Base-by-base conservation (phyloP, 2,113 vertebrate species). In the Rhabdomys dilectus region DNA sequence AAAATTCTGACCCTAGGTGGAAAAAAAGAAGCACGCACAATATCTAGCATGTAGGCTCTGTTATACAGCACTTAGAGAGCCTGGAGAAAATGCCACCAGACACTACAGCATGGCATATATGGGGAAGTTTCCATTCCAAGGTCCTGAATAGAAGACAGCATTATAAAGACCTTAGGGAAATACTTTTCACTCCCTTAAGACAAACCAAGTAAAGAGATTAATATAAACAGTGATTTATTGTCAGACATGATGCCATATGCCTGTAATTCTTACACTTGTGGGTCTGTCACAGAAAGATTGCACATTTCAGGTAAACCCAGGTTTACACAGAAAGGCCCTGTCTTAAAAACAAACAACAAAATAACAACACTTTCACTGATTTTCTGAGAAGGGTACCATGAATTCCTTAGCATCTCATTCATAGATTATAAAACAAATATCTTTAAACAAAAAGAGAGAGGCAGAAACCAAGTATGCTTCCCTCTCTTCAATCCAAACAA, bases 121-220 rank as follows among this genome's bases (percentile, higher is more conserved):
- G 48, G 5, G 70, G 45, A 11, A 87, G 84, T 97, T 96, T 91
- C 45, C 76, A 95, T 85, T 86, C 56, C 39, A 90, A 94, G 75
- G 31, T 26, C 68, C 70, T 97, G 78, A 56, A 95, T 56, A 70
- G 91, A 95, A 97, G 96, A 81, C 48, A 93, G 26, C 86, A 48
- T 64, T 89, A 87, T 82, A n/a, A 92, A 95, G 76, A 92, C 48
- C 72, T 85, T 82, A 89, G 24, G 16, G 45, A 89, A 96, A 85
- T 62, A 80, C 45, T 92, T 81, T 77, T 24, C 9, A 72, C 29
- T 72, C 75, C 53, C 62, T 89, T 36, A 89, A 86, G 51, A 93
- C 24, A 87, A 91, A 94, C 66, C 29, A 80, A 89, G n/a, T 34
- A 94, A 1, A 53, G n/a, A 85, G 10, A 86, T 66, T 45, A 62